phyloP scores from a whole-genome alignment of 1,140 invertebrate species.

The Laodelphax striatellus region DNA sequence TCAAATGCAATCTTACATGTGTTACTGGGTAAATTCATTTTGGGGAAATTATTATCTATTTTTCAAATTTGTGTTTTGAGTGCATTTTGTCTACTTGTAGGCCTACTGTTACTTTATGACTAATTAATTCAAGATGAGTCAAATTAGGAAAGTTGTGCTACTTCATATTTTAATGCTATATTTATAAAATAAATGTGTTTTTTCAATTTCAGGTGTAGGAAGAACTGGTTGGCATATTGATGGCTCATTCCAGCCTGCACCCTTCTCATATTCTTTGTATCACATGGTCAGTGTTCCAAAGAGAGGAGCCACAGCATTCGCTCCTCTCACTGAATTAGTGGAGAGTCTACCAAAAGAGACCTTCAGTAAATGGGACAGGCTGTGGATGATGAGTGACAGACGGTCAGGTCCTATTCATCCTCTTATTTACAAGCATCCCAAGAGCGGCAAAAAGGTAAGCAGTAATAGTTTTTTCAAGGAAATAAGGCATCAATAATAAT shows the following conservation, averaged over 20 bases:
- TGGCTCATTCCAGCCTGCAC: slow-evolving; percentile 36
- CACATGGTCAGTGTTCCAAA: slow-evolving; percentile 34
- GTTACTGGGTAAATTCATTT: too few species aligned
- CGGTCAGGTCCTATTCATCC: slow-evolving; percentile 31
- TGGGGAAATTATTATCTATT: too few species aligned
- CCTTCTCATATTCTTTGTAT: slow-evolving; percentile 35
- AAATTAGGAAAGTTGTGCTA: too few species aligned
- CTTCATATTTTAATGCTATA: too few species aligned
- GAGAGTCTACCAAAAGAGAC: slow-evolving; percentile 29
- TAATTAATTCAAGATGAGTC: too few species aligned
- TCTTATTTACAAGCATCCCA: slow-evolving; percentile 31
- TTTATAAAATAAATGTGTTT: too few species aligned
- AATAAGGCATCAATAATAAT: too few species aligned
- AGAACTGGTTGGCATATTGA: slow-evolving; percentile 41
- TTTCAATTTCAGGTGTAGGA: slow-evolving; percentile 30
- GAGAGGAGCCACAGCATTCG: slow-evolving; percentile 33
- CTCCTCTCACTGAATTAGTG: slow-evolving; percentile 34
- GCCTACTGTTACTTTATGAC: too few species aligned
- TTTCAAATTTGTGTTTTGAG: too few species aligned
- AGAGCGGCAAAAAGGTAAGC: slow-evolving; percentile 21
- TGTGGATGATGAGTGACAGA: slow-evolving; percentile 35
- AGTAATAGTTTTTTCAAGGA: too few species aligned
- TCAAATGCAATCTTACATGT: too few species aligned
- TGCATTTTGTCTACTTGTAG: too few species aligned
- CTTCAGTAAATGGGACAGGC: slow-evolving; percentile 29